phyloP scores from a whole-genome alignment of 2,113 vertebrate species.

The Merops nubicus region DNA sequence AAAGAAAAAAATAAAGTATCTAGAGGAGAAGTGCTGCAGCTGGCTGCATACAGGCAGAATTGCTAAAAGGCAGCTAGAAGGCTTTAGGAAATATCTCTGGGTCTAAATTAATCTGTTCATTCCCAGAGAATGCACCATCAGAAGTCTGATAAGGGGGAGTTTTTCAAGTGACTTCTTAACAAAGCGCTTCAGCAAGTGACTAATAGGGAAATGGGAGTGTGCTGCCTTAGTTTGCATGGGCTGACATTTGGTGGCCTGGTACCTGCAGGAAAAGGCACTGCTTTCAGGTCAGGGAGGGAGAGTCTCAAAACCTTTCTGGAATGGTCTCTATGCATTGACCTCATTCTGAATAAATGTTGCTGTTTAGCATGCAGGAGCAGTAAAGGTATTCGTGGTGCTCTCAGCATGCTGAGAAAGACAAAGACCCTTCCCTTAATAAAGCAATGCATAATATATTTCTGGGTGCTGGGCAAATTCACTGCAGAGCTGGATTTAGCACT shows the following conservation, averaged over 20 bases:
- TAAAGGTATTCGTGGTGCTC: rapidly evolving
- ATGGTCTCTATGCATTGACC: neutral
- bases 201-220: neutral
- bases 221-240: neutral
- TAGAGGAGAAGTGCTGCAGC: neutral
- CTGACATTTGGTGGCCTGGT: neutral
- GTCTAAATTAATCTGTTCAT: neutral
- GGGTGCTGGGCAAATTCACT: neutral
- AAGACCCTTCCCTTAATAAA: neutral
- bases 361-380: neutral
- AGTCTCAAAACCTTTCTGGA: neutral
- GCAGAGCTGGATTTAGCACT: neutral
- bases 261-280: neutral
- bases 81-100: neutral
- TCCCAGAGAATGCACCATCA: neutral
- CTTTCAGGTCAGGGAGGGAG: neutral
- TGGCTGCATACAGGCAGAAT: neutral
- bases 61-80: neutral
- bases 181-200: neutral
- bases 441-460: neutral
- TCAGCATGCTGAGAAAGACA: neutral
- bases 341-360: neutral
- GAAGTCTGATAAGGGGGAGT: neutral
- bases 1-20: neutral
- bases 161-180: neutral